Conservation (phyloP, 2,888 invertebrate genomes). For the Apodemia hepburni region DNA sequence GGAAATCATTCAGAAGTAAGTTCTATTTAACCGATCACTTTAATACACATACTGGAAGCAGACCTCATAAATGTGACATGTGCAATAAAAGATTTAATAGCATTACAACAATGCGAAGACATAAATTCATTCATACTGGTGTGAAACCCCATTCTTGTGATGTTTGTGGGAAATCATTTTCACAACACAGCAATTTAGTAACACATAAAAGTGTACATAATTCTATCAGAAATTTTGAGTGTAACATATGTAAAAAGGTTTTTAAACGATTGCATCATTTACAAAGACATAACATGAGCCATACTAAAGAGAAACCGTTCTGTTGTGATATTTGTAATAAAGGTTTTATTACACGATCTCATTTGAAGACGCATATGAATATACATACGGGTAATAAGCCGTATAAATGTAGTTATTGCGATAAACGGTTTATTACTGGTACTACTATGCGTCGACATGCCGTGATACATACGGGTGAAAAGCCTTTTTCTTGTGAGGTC, state of each 20-base stretch:
- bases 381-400: constrained; percentile 9
- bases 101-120: not conserved
- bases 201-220: not conserved
- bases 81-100: not conserved
- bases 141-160: not conserved
- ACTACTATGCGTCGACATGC: not conserved
- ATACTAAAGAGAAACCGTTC: constrained; percentile 8
- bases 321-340: constrained; percentile 5
- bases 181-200: not conserved
- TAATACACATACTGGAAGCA: not conserved
- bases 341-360: not conserved
- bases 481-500: constrained; percentile 5
- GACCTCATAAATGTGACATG: not conserved
- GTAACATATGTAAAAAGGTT: not conserved
- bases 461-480: not conserved
- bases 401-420: not conserved
- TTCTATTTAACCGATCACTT: constrained; percentile 6
- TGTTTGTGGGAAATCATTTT: not conserved
- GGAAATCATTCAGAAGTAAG: constrained; percentile 2
- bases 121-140: not conserved
- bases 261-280: constrained; percentile 6
- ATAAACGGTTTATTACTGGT: constrained; percentile 2
- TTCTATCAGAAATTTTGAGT: not conserved
- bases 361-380: constrained; percentile 1
- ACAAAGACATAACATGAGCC: not conserved